Base-by-base conservation (phyloP, 2,888 invertebrate genomes). In the Cyaniris semiargus region DNA sequence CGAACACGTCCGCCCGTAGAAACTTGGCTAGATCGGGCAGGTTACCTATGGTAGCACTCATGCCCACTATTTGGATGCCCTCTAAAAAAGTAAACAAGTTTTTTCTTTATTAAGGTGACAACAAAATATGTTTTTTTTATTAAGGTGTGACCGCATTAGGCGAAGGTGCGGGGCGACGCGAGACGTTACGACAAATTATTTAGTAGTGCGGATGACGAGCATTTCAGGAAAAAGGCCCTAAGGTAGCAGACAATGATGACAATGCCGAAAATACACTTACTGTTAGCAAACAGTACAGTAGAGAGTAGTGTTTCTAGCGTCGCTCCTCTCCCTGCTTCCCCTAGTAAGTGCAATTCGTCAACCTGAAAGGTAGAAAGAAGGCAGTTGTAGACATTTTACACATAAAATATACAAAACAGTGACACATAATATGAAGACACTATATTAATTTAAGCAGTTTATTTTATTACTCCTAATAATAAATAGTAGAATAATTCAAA, bases 11-110 rank as follows among this genome's bases (percentile, higher is more conserved):
- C 0, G 98, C 97, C 77, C 96, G 95, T 1, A 99, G 92, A 89
- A 98, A 99, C 77, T 88, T 84, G 0, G 97, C 96, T 70, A 99
- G 86, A 85, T 99, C 98, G 0, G 95, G 87, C 77, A 99, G 92
- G 91, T 99, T 99, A 78, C 98, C 98, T 83, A 99, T 97, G 0
- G 99, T 99, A 0, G 99, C 99, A 89, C 98, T 98, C 98, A 99
- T 99, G 31, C 98, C 99, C 23, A 99, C 95, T 78, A 99, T 96
- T 87, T 98, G 98, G 79, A 97, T 96, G 79, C 86, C 86, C 78
- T 88, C 92, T 93, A 83, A 27, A 83, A 21, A 60, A 77, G 70
- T 34, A 38, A 74, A 74, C 3, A n/a, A 58, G n/a, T 21, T 6
- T 53, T 53, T 53, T 18, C 18, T 48, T 38, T 38, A 1, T 38